These are phyloP conservation scores for Aphelinus atriplicis DNA, from an alignment of 1,140 invertebrate genomes.

Conservation along the genomic window DNA sequence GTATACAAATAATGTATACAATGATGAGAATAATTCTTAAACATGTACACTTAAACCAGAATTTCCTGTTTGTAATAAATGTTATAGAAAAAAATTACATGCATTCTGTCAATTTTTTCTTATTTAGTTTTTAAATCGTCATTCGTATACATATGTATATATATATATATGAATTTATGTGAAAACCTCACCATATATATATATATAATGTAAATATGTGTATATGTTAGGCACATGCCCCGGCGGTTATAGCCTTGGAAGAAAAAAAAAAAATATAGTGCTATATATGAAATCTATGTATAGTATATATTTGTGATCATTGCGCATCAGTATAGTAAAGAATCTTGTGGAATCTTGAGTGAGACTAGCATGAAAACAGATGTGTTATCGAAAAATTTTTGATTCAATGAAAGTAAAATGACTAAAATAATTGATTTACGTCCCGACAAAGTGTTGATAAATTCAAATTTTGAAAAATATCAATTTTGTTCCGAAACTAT, in stretches of 20 bases:
- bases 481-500: constrained; percentile 54
- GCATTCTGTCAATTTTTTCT: no score
- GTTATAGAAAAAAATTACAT: no score
- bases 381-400: not conserved
- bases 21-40: constrained; percentile 28
- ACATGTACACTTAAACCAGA: constrained; percentile 27
- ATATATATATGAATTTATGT: no score
- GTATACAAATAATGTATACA: constrained; percentile 26
- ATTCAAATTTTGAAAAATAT: constrained; percentile 61
- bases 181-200: no score
- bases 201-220: not conserved
- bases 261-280: constrained; percentile 11
- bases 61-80: constrained; percentile 33
- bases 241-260: no score
- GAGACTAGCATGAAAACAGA: no score
- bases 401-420: constrained; percentile 44
- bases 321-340: not conserved
- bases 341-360: no score
- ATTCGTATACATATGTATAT: constrained; percentile 16
- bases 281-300: constrained; percentile 5
- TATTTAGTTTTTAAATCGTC: no score
- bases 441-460: constrained; percentile 51
- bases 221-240: no score
- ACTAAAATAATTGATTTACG: constrained; percentile 58
- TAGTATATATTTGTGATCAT: constrained; percentile 14